Base-by-base conservation (phyloP, 2,113 vertebrate genomes). In the Pseudopipra pipra region DNA sequence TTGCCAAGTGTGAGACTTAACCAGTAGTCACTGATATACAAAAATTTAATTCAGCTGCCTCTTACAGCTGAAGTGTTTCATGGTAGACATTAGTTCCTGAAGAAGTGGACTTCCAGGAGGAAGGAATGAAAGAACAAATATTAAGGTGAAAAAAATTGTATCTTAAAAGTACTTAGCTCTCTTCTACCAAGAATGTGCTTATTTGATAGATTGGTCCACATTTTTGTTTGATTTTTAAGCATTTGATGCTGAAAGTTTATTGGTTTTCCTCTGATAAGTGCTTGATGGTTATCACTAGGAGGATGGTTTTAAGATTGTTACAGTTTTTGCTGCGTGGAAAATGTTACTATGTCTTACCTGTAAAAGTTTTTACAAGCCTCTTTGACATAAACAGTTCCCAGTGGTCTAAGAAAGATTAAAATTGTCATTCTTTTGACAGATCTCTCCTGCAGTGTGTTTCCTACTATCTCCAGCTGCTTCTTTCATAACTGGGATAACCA, bases 391-490 rank as follows among this genome's bases (percentile, higher is more conserved):
- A 30, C 30, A 55, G 15, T 83, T 84, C 25, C 20, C 51, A 54
- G 44, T 21, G 72, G 21, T 88, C 79, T 82, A 78, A 77, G 21
- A 89, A 55, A 65, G 23, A 78, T 63, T 80, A 16, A 84, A 89
- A 39, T 70, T 35, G 70, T 84, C 67, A 30, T 91, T 74, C 58
- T 85, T 80, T 58, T 74, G 59, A 89, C 94, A 99, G 99, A 88
- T 99, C 55, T 99, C 99, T 12, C 94, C 99, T 18, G 72, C 98
- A 8, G 99, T 99, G 18, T 99, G 99, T 95, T 99, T 99, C 96
- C 97, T 99, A 70, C 98, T 99, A 1, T 99, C 99, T 87, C 99
- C 99, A 31, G 98, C 97, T 46, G 98, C 99, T 47, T 99, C 99
- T 58, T 99, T 96, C 93, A 98, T 99, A 95, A 99, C 98, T 15